These are phyloP conservation scores for Fragum fragum DNA, from an alignment of 2,888 invertebrate species.

Conservation along the genomic window DNA sequence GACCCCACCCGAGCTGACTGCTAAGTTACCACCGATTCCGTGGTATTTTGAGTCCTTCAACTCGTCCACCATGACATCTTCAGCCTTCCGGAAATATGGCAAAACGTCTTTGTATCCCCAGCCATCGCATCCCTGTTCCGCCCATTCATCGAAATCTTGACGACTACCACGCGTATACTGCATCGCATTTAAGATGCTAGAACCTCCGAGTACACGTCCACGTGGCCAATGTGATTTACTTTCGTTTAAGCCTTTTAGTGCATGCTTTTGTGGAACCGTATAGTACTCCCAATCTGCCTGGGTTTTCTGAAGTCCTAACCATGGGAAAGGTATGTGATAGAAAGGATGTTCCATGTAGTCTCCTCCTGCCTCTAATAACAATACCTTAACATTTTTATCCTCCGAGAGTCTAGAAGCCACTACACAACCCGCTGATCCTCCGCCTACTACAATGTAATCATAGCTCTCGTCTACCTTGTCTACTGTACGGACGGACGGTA, in stretches of 20 bases:
- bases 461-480: not conserved
- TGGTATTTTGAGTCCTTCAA: conserved; percentile 22
- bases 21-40: conserved; percentile 16
- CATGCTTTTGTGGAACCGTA: conserved; percentile 85
- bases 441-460: conserved; percentile 8
- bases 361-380: conserved; percentile 86
- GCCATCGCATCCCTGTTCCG: conserved; percentile 12
- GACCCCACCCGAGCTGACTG: conserved; percentile 4
- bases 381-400: conserved; percentile 10
- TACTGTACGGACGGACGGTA: not conserved
- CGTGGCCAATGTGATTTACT: conserved; percentile 35
- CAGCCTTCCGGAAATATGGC: conserved; percentile 29
- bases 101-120: conserved; percentile 34
- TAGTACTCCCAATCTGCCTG: conserved; percentile 85
- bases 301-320: conserved; percentile 83
- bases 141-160: conserved; percentile 34
- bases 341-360: conserved; percentile 84
- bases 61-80: conserved; percentile 16
- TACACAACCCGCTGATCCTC: conserved; percentile 5
- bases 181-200: conserved; percentile 30
- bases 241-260: conserved; percentile 48
- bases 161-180: conserved; percentile 45
- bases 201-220: conserved; percentile 40
- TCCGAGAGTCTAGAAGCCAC: conserved; percentile 17
- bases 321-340: conserved; percentile 87